phyloP scores from a whole-genome alignment of 2,113 vertebrate genomes.

The Eulemur rufifrons region DNA sequence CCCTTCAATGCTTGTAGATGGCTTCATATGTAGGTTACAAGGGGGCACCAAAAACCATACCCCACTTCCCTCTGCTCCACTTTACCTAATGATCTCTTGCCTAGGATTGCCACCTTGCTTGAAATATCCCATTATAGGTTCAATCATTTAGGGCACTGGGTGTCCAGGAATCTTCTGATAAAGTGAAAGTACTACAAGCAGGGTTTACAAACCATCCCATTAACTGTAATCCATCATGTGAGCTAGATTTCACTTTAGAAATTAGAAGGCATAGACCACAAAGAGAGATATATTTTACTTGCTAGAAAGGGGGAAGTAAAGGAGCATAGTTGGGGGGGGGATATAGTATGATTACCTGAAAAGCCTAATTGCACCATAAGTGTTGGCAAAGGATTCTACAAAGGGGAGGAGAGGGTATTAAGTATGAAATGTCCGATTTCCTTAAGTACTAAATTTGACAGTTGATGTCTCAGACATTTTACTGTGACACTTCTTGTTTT shows the following conservation, averaged over 20 bases:
- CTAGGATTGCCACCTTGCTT: not conserved
- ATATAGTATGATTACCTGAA: not conserved
- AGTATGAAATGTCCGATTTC: too few relatives aligned
- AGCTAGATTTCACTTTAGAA: constrained; percentile 4
- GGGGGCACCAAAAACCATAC: not conserved
- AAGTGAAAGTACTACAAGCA: not conserved
- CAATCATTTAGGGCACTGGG: not conserved
- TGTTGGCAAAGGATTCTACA: not conserved
- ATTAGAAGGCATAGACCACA: not conserved
- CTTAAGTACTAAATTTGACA: too few relatives aligned
- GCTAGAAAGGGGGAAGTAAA: not conserved
- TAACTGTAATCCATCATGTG: not conserved
- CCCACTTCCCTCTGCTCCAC: not conserved
- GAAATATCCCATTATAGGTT: constrained; percentile 12
- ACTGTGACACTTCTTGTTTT: too few relatives aligned
- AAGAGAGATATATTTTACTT: not conserved
- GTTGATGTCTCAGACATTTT: too few relatives aligned
- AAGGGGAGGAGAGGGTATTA: not conserved
- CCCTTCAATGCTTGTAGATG: not conserved
- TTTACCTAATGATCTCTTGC: not conserved
- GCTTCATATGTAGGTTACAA: not conserved
- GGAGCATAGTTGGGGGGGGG: not conserved
- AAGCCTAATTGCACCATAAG: not conserved
- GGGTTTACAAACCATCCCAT: not conserved
- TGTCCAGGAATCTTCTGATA: not conserved